phyloP scores from a whole-genome alignment of 2,113 vertebrate genomes.

The Capreolus pygargus region DNA sequence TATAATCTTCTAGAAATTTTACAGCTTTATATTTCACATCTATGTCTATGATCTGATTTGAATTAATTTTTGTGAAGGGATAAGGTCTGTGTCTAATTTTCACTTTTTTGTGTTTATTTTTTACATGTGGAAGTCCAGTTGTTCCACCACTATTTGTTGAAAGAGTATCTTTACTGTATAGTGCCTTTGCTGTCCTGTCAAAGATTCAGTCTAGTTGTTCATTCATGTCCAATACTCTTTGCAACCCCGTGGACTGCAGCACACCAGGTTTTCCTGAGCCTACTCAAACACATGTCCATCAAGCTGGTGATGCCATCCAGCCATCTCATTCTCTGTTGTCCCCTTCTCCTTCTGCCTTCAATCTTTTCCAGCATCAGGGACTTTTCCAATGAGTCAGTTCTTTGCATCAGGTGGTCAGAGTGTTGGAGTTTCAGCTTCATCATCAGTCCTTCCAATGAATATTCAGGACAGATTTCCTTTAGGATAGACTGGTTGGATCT shows the following conservation, averaged over 20 bases:
- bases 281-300: not conserved
- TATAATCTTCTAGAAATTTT: not conserved
- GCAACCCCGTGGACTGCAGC: not conserved
- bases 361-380: not conserved
- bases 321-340: not conserved
- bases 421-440: not conserved
- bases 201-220: not conserved
- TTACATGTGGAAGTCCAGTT: not conserved
- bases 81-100: not conserved
- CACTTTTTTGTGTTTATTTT: not conserved
- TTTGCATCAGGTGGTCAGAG: not conserved
- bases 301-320: not conserved
- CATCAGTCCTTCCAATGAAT: not conserved
- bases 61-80: not conserved
- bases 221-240: fast-evolving
- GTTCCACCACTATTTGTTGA: not conserved
- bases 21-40: not conserved
- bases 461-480: not conserved
- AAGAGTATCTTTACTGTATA: not conserved
- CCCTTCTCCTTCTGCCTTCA: not conserved
- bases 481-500: not conserved
- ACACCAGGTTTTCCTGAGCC: not conserved
- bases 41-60: not conserved
- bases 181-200: not conserved
- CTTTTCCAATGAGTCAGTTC: not conserved